A percentile compares a stretch with the other conserved stretches of the same genome.
Conservation (phyloP, 2,113 vertebrate genomes). For the Globicephala melas region DNA sequence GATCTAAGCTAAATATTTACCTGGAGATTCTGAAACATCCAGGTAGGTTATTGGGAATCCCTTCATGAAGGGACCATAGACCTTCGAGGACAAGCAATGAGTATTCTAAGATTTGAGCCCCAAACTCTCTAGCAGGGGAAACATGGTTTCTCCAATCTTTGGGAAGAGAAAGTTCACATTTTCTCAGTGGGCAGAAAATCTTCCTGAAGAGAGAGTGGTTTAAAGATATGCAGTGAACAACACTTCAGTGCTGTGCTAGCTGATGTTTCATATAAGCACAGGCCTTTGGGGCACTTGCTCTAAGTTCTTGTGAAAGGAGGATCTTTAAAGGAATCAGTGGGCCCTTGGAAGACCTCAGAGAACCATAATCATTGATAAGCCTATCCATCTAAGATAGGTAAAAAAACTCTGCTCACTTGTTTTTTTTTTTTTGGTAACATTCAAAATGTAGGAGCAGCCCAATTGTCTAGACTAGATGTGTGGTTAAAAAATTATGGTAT, state of each 20-base stretch:
- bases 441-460: background rate
- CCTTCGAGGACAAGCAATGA: background rate
- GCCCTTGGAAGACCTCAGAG: background rate
- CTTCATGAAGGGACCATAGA: background rate
- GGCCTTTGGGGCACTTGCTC: background rate
- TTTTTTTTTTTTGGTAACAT: background rate
- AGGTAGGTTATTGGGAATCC: background rate
- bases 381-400: background rate
- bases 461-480: background rate
- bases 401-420: background rate
- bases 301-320: background rate
- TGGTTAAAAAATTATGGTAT: background rate
- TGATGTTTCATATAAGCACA: background rate
- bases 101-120: background rate
- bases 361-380: background rate
- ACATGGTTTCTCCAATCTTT: background rate
- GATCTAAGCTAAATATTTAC: background rate
- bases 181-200: background rate
- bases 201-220: background rate
- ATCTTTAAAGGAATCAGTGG: background rate
- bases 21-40: background rate
- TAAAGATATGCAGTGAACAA: background rate
- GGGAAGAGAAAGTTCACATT: background rate
- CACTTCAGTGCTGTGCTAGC: background rate
- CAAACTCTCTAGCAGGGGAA: background rate